Base-by-base conservation (phyloP, 2,888 invertebrate species). In the Pharmacophagus antenor region DNA sequence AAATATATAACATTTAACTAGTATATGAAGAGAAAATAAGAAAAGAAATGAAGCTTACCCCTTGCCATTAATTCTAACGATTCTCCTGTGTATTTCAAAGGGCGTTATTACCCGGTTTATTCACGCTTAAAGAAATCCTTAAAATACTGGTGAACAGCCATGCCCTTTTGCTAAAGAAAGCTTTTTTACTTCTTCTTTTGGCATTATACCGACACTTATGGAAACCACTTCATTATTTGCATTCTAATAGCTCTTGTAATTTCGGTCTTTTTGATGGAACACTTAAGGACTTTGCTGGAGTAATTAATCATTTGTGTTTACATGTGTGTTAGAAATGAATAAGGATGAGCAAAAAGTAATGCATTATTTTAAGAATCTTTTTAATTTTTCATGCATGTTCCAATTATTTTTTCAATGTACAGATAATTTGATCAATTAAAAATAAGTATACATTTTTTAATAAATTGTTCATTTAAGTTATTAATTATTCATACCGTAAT, bases 51-150 rank as follows among this genome's bases (percentile, higher is more conserved):
- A 54, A 54, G 44, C 25, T 44, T 54, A 54, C 54, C 54, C 44
- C 54, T 58, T 53, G 37, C 23, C 53, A 53, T 53, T 53, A 53
- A 53, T 58, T 58, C 58, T 52, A 58, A 58, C 52, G 47, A 52
- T 47, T 58, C 58, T 47, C 52, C 52, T 52, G 58, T 58, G 58
- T 58, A 58, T 51, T 58, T 52, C 52, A 58, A 58, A 58, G 52
- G 37, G 23, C 58, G 58, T 52, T 58, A 58, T 58, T 58, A 52
- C 58, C 58, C 58, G 52, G 58, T 52, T 58, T 52, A 58, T 52
- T 58, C 52, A 52, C 58, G 58, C 58, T 58, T 53, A 46, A 58
- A 58, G 58, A 52, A 58, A 58, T 58, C 52, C 58, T 58, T 52
- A 58, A 58, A 58, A 53, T 57, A 51, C 46, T 44, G 52, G 31